Conservation (phyloP, 2,797 vertebrate genomes). For the Geotrypetes seraphini region DNA sequence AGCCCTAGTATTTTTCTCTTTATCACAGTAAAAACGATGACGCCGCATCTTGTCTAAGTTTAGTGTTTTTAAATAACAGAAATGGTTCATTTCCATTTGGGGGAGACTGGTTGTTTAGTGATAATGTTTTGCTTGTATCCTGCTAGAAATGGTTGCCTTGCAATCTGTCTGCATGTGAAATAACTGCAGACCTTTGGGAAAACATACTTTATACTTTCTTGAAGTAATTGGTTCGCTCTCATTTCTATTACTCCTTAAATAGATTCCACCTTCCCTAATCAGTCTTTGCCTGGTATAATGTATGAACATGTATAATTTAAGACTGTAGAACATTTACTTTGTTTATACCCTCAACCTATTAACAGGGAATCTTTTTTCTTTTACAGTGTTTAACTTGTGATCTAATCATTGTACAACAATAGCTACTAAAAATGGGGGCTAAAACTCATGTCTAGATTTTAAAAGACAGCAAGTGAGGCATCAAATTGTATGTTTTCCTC, state of each 20-base stretch:
- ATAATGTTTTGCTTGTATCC: not conserved
- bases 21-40: not conserved
- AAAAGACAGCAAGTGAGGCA: no score
- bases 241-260: not conserved
- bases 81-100: no score
- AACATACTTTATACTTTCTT: not conserved
- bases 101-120: not conserved
- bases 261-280: not conserved
- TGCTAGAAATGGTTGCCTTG: not conserved
- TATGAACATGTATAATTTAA: not conserved
- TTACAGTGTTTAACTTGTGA: no score
- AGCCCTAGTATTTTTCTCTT: conserved; percentile 2
- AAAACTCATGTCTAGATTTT: no score
- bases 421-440: no score
- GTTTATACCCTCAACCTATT: no score
- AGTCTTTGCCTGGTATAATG: not conserved
- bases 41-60: not conserved
- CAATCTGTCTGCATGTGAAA: not conserved
- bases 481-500: no score
- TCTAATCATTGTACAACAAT: no score
- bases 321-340: no score
- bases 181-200: not conserved
- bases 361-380: no score
- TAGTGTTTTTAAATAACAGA: not conserved
- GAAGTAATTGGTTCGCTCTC: not conserved